Conservation (phyloP, 2,888 invertebrate species). For the Phyto melanocephala region DNA sequence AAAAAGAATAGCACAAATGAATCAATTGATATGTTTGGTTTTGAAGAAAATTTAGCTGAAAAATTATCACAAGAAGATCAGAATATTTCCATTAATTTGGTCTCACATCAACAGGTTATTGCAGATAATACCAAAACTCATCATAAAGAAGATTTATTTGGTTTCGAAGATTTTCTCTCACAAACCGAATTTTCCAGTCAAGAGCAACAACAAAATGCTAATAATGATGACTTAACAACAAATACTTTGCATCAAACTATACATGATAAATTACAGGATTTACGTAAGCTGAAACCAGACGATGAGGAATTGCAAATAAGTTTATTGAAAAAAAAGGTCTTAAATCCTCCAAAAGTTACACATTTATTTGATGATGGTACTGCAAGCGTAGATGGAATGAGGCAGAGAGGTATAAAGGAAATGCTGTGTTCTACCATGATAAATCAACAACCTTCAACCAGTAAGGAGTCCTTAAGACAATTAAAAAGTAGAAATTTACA, state of each 20-base stretch:
- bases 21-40: slow-evolving; percentile 42
- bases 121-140: not conserved
- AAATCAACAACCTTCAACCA: slow-evolving; percentile 29
- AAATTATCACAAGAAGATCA: not conserved
- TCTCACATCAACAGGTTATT: not conserved
- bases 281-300: slow-evolving; percentile 69
- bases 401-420: slow-evolving; percentile 71
- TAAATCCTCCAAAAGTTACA: not conserved
- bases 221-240: not conserved
- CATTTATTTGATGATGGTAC: slow-evolving; percentile 68
- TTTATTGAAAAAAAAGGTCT: not conserved
- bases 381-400: not conserved
- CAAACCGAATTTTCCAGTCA: slow-evolving; percentile 34
- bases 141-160: slow-evolving; percentile 68
- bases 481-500: slow-evolving; percentile 17
- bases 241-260: slow-evolving; percentile 58
- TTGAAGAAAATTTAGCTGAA: slow-evolving; percentile 52
- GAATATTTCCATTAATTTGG: not conserved
- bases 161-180: slow-evolving; percentile 72
- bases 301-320: slow-evolving; percentile 61
- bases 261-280: slow-evolving; percentile 68
- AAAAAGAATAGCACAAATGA: slow-evolving; percentile 30
- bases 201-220: slow-evolving; percentile 36
- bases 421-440: slow-evolving; percentile 76
- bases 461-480: slow-evolving; percentile 8